phyloP scores from a whole-genome alignment of 2,888 invertebrate species.

The Drosophila melanosoma region DNA sequence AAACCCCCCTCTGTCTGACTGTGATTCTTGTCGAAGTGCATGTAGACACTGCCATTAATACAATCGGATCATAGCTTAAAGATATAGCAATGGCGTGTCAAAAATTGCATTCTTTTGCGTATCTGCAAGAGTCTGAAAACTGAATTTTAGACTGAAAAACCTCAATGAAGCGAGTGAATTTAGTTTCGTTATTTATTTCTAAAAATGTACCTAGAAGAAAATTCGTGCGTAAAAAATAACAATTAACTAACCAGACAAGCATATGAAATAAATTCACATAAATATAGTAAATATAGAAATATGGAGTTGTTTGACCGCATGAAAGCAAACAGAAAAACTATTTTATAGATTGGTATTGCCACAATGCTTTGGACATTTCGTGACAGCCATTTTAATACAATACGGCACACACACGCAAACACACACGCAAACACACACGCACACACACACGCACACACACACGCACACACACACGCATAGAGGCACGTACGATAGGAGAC shows the following conservation, averaged over 20 bases:
- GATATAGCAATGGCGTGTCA: not conserved
- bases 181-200: not conserved
- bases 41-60: not conserved
- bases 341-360: not conserved
- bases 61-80: not conserved
- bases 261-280: not conserved
- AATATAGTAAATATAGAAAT: not conserved
- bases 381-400: conserved; percentile 1
- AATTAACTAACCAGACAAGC: not conserved
- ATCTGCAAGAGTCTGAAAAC: not conserved
- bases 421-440: not conserved
- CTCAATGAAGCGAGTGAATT: not conserved
- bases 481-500: not conserved
- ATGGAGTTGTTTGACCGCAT: not conserved
- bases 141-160: not conserved
- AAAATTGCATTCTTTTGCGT: not conserved
- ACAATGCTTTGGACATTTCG: not conserved
- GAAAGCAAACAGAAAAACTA: not conserved
- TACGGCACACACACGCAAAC: not conserved
- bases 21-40: not conserved
- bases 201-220: not conserved
- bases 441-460: not conserved
- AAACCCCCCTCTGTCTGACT: too few species aligned
- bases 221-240: not conserved
- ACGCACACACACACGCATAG: not conserved